Conservation (phyloP, 2,113 vertebrate species). For the Seriola quinqueradiata region DNA sequence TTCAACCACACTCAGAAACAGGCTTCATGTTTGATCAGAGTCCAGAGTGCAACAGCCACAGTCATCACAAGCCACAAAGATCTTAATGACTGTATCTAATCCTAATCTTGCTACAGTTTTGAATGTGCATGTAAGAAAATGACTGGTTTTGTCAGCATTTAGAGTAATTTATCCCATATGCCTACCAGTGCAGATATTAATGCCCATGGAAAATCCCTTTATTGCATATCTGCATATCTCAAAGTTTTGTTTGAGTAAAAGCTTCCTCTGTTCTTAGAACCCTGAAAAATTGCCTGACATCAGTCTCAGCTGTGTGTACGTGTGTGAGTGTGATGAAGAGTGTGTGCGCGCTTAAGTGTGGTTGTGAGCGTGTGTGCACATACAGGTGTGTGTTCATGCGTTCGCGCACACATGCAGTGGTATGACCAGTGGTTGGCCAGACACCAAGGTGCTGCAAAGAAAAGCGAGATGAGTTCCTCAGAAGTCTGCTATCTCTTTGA, state of each 20-base stretch:
- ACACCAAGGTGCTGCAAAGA: conserved; percentile 53
- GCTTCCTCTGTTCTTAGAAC: conserved; percentile 77
- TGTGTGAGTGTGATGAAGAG: neutral
- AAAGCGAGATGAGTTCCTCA: conserved; percentile 54
- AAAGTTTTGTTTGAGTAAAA: conserved; percentile 21
- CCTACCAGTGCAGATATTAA: conserved; percentile 20
- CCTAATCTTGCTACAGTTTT: conserved; percentile 9
- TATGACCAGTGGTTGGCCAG: conserved; percentile 44
- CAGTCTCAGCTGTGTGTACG: conserved; percentile 14
- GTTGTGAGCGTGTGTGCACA: neutral
- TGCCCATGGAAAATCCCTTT: conserved; percentile 66
- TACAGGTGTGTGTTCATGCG: conserved; percentile 15
- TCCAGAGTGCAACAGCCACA: conserved; percentile 7
- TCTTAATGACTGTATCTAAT: conserved; percentile 2
- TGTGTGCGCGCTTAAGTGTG: neutral
- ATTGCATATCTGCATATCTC: conserved; percentile 9
- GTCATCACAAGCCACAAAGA: neutral
- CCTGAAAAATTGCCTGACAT: conserved; percentile 19
- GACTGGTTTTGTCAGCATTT: conserved; percentile 34
- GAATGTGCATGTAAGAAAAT: conserved; percentile 18
- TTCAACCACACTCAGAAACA: conserved; percentile 25
- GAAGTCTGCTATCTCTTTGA: conserved; percentile 66
- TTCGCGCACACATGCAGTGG: neutral
- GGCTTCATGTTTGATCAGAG: conserved; percentile 24
- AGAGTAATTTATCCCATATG: conserved; percentile 10